Evolutionary conservation across 2,888 invertebrate genomes (phyloP).

Genomic region (Alentia gelatinosa): DNA sequence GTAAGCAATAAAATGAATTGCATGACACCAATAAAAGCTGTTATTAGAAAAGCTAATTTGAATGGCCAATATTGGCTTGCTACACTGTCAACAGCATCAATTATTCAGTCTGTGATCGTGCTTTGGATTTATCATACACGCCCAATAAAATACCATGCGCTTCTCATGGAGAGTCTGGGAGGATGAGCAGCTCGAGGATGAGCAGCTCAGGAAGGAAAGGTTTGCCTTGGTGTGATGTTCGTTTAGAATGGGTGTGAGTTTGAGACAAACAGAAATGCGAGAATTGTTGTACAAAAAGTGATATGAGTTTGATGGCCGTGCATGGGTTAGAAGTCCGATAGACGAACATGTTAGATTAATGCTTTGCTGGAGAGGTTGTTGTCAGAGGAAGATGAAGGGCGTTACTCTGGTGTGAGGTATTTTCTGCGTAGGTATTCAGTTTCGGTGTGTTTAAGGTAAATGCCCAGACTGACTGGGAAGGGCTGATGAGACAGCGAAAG

Average conservation of each 20-base stretch:
- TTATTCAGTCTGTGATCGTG: background rate
- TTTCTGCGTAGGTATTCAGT: too few relatives aligned
- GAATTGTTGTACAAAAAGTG: too few relatives aligned
- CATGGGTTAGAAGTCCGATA: too few relatives aligned
- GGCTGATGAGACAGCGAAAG: too few relatives aligned
- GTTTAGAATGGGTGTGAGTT: background rate
- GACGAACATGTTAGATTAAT: too few relatives aligned
- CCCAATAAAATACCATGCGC: background rate
- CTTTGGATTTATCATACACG: background rate
- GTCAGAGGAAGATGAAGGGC: too few relatives aligned
- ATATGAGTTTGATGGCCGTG: too few relatives aligned
- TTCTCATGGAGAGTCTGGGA: too few relatives aligned
- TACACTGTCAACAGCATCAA: background rate
- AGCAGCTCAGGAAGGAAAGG: background rate
- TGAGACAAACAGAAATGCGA: background rate
- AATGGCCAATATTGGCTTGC: background rate
- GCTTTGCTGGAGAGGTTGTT: too few relatives aligned
- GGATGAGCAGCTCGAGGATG: background rate
- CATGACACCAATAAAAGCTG: background rate
- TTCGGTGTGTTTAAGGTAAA: too few relatives aligned
- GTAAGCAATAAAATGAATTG: background rate
- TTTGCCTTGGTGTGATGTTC: background rate
- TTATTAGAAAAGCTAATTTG: conserved; percentile 14
- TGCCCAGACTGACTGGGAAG: too few relatives aligned
- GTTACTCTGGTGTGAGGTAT: too few relatives aligned